Base-by-base conservation (phyloP, 2,888 invertebrate genomes). In the Actias luna region DNA sequence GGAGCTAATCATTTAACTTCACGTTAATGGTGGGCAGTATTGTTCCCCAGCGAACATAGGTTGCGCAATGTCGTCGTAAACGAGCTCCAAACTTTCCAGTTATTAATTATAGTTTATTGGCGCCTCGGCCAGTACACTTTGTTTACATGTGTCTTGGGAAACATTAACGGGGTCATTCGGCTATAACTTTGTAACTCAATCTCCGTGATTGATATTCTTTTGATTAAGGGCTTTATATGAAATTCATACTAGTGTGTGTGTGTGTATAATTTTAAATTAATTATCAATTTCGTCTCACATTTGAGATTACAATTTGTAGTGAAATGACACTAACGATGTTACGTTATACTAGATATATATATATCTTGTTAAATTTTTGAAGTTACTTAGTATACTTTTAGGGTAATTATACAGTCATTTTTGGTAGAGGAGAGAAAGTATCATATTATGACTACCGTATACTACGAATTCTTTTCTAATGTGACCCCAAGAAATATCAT, bases 81-180 rank as follows among this genome's bases (percentile, higher is more conserved):
- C 71, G 75, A 77, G 78, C 79, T 74, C 76, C 77, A 79, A 85
- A 84, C 84, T 85, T 84, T 82, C 76, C 73, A 78, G 79, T 83
- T 82, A 88, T 88, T 86, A 88, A 89, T 88, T 86, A 85, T 83
- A 77, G 76, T 78, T 78, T 82, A 84, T 82, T 83, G 78, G 77
- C 70, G 76, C 72, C 73, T 73, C 68, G 70, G 66, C 67, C 63
- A 5, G 36, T 69, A 67, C 65, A 77, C 76, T 81, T 80, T 82
- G 83, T 83, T 80, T 78, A 74, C 75, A 74, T 69, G 70, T 68
- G 72, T 68, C 74, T 81, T 81, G 75, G 72, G 78, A 77, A 82
- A 81, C 77, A 65, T 63, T 72, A 73, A 67, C 65, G 70, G 72
- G 79, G 79, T 77, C 75, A 36, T 36, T 36, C 25, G 36, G 27